Evolutionary conservation across 2,113 vertebrate species (phyloP).

Genomic region (Bubalus kerabau): DNA sequence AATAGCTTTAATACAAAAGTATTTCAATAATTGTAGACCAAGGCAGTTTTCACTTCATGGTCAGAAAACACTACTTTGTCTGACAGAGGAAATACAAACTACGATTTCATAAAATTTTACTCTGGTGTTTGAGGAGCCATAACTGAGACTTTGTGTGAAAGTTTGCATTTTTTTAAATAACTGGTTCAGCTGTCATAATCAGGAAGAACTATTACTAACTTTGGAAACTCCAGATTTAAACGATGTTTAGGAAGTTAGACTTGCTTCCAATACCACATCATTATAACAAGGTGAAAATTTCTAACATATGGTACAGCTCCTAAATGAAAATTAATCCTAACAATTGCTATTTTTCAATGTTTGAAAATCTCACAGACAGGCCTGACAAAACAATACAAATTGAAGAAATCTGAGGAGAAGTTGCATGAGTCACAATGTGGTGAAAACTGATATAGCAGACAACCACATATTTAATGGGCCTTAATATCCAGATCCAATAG

Average conservation of each 20-base stretch:
- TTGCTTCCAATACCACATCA: constrained; percentile 19
- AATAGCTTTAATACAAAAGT: neutral
- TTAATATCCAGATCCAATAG: neutral
- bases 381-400: neutral
- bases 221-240: neutral
- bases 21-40: neutral
- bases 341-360: neutral
- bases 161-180: neutral
- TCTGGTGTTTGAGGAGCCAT: neutral
- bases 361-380: neutral
- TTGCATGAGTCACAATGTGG: neutral
- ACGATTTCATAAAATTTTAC: neutral
- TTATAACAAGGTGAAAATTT: neutral
- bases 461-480: neutral
- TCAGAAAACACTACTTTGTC: neutral
- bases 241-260: neutral
- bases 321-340: constrained; percentile 17
- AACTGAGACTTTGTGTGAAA: neutral
- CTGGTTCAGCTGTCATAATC: neutral
- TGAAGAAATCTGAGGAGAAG: neutral
- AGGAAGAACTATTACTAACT: neutral
- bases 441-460: neutral
- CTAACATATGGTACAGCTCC: neutral
- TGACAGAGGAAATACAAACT: neutral
- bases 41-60: neutral